These are phyloP conservation scores for Eidolon dupreanum DNA, from an alignment of 2,797 vertebrate species.

Conservation along the genomic window DNA sequence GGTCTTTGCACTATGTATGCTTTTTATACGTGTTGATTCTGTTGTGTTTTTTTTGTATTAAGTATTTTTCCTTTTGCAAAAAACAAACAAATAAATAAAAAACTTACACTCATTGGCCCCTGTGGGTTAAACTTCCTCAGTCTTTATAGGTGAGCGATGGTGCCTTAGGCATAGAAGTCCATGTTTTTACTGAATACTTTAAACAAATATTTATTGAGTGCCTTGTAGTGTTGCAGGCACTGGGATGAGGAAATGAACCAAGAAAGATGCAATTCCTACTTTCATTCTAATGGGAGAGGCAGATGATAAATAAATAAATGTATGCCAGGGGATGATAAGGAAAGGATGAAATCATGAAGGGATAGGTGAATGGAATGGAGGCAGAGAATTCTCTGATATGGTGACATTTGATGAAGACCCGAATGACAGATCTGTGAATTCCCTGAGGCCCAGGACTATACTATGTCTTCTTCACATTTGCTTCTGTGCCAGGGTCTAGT, in stretches of 20 bases:
- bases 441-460: not conserved
- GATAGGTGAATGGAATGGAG: not conserved
- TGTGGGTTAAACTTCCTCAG: not conserved
- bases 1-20: conserved; percentile 73
- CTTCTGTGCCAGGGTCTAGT: not conserved
- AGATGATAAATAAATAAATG: not conserved
- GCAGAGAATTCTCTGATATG: not conserved
- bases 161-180: not conserved
- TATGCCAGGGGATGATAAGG: not conserved
- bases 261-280: not conserved
- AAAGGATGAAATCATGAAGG: not conserved
- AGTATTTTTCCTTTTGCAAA: conserved; percentile 58
- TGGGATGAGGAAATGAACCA: not conserved
- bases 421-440: not conserved
- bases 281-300: not conserved
- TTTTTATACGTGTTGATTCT: conserved; percentile 46
- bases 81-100: not conserved
- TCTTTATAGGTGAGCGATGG: not conserved
- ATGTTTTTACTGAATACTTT: not conserved
- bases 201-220: not conserved
- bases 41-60: conserved; percentile 64
- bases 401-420: not conserved
- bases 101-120: not conserved
- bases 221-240: not conserved
- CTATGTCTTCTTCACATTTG: not conserved